Base-by-base conservation (phyloP, 2,113 vertebrate species). In the Bambusicola thoracicus region DNA sequence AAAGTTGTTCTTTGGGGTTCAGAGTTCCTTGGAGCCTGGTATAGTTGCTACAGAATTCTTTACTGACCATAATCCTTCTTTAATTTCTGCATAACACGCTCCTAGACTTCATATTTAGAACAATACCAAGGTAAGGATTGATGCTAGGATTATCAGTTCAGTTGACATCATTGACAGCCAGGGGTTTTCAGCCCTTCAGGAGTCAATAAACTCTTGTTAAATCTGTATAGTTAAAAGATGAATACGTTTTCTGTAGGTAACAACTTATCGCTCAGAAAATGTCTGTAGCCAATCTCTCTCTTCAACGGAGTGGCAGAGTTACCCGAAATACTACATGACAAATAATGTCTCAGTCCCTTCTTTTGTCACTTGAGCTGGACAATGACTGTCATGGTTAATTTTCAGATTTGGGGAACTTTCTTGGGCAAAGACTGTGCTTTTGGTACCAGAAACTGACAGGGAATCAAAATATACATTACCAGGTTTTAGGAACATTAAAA, bases 391-490 rank as follows among this genome's bases (percentile, higher is more conserved):
- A 55, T 53, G 69, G 56, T 46, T 84, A 40, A 38, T 55, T 83
- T 67, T 72, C 80, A 34, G 81, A 43, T 81, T 48, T 75, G 79
- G 89, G 76, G 48, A 82, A 85, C 36, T 78, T 88, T 91, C 75
- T 53, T 36, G 34, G 34, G 79, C 46, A 87, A 22, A 77, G 46
- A 61, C 48, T 83, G 38, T 65, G 85, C 68, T 92, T 95, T 81
- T 91, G 4, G 9, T 77, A 83, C 68, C 6, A 3, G 94, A 85
- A 94, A 89, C 89, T 78, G 86, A 43, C 72, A 88, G 78, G 89
- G 87, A 87, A 92, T 94, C 89, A 91, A 92, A 88, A 68, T n/a
- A 66, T 16, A 87, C 72, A 67, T 87, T 91, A 78, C 85, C 80
- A 81, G 62, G 27, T 80, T 84, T 66, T 58, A 79, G 78, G 43